Percentiles rank a stretch among this genome's conserved stretches.
Evolutionary conservation across 2,888 invertebrate species (phyloP).

Genomic region (Schizotus pectinicornis): DNA sequence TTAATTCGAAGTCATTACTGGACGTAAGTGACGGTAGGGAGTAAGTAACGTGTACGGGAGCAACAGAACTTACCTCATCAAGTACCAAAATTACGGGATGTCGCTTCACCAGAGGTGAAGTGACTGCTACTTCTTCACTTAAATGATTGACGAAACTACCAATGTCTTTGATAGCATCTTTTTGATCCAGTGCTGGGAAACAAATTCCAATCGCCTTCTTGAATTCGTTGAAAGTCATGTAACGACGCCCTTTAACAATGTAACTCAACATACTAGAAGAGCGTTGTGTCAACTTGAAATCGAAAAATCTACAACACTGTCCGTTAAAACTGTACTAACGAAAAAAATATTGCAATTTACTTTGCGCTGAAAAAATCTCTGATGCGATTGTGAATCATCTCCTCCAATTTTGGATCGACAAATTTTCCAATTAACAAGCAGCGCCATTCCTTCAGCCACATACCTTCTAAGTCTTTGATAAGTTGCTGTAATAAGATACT

Average conservation of each 20-base stretch:
- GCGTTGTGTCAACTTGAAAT: constrained; percentile 42
- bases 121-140: constrained; percentile 56
- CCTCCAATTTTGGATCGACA: constrained; percentile 57
- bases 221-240: constrained; percentile 56
- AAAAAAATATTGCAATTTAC: constrained; percentile 13
- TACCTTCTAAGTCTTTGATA: constrained; percentile 65
- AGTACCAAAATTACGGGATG: constrained; percentile 71
- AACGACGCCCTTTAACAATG: constrained; percentile 54
- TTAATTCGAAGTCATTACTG: too few species aligned
- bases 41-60: too few species aligned
- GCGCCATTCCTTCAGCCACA: constrained; percentile 71
- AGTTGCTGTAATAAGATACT: constrained; percentile 59
- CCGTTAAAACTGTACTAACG: neutral
- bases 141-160: constrained; percentile 55
- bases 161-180: constrained; percentile 58
- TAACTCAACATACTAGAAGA: constrained; percentile 56
- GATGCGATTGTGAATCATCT: constrained; percentile 60
- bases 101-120: constrained; percentile 59
- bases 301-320: constrained; percentile 27
- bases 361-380: constrained; percentile 60
- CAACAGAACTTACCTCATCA: constrained; percentile 74
- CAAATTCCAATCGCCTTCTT: constrained; percentile 55
- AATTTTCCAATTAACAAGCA: constrained; percentile 68
- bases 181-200: constrained; percentile 51
- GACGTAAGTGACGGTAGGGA: too few species aligned